Conservation (phyloP, 1,140 invertebrate genomes). For the Tetranychus urticae region DNA sequence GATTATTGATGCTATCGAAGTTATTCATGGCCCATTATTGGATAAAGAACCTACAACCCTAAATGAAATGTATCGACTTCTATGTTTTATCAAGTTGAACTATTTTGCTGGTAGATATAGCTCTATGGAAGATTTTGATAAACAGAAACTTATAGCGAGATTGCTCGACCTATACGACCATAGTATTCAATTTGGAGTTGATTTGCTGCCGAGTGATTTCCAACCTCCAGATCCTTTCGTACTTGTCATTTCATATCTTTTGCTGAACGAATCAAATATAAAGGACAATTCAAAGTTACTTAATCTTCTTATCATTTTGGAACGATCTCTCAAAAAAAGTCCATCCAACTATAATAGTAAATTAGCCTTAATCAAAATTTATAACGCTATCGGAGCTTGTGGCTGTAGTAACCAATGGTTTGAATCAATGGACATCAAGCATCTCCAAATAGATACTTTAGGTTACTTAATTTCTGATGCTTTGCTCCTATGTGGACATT, state of each 20-base stretch:
- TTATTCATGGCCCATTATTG: background rate
- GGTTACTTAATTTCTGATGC: constrained; percentile 42
- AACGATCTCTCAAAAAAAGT: constrained; percentile 39
- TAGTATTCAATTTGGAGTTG: constrained; percentile 18
- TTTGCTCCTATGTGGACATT: constrained; percentile 39
- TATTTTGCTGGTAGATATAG: background rate
- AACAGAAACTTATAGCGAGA: background rate
- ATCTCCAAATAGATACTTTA: constrained; percentile 76
- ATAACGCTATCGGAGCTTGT: constrained; percentile 41
- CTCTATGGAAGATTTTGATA: background rate
- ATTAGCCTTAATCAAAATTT: constrained; percentile 41
- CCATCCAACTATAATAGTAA: constrained; percentile 54
- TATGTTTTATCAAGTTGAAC: background rate
- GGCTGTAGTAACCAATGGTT: constrained; percentile 39
- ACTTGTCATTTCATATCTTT: constrained; percentile 45
- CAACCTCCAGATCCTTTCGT: constrained; percentile 42
- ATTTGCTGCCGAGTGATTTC: constrained; percentile 27
- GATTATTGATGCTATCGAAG: background rate
- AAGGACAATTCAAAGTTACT: constrained; percentile 18
- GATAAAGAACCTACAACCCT: background rate
- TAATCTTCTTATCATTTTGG: constrained; percentile 28
- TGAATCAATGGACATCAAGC: constrained; percentile 58
- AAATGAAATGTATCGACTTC: background rate
- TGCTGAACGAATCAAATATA: constrained; percentile 39
- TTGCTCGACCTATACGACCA: constrained; percentile 15